phyloP scores from a whole-genome alignment of 2,113 vertebrate species.

The Saccopteryx bilineata region DNA sequence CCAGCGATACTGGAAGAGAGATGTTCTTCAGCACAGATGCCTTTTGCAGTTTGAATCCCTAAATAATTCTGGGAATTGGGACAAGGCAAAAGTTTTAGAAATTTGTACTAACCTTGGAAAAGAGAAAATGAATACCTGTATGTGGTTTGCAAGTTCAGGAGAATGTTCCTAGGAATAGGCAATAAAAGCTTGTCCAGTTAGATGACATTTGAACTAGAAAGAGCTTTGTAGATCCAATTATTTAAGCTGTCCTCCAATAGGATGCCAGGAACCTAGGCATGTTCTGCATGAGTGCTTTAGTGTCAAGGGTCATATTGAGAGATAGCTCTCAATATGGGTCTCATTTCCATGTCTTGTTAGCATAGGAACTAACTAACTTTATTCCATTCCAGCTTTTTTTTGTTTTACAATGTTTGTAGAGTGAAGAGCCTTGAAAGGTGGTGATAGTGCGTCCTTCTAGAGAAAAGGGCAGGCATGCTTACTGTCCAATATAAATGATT shows the following conservation, averaged over 20 bases:
- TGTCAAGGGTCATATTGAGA: neutral
- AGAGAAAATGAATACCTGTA: neutral
- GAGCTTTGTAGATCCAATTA: neutral
- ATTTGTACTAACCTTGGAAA: neutral
- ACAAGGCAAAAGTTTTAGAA: slow-evolving; percentile 2
- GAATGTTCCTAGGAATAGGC: neutral
- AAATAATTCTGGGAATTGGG: slow-evolving; percentile 3
- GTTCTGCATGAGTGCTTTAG: neutral
- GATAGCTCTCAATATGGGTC: neutral
- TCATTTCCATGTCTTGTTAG: neutral
- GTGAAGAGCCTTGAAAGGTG: neutral
- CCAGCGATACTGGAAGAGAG: neutral
- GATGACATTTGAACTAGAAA: neutral
- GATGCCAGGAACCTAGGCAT: neutral
- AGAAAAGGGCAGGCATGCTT: neutral
- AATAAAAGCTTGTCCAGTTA: neutral
- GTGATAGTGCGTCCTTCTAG: neutral
- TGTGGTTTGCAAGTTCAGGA: neutral
- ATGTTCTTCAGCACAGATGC: neutral
- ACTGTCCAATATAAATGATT: neutral
- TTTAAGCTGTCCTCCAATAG: neutral
- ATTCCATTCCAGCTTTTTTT: neutral
- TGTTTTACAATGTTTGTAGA: slow-evolving; percentile 21
- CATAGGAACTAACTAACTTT: neutral
- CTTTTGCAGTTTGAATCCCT: neutral